phyloP scores from a whole-genome alignment of 2,113 vertebrate species.

The Nerophis ophidion region DNA sequence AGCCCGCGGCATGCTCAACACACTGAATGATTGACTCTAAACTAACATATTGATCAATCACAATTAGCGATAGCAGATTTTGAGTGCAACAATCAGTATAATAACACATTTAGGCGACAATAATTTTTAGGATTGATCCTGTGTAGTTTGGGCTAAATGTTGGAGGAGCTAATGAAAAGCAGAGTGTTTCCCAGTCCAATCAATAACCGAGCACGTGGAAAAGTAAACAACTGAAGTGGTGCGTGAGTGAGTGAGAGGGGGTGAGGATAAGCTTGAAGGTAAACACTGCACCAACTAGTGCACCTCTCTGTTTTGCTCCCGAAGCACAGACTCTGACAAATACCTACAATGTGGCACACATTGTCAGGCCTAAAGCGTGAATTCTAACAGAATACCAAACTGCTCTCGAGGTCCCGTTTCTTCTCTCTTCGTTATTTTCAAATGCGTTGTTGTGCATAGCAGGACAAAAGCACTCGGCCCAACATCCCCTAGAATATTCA shows the following conservation, averaged over 20 bases:
- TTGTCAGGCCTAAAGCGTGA: not conserved
- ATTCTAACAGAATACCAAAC: slow-evolving; percentile 5
- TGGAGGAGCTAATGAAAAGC: not conserved
- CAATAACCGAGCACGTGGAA: not conserved
- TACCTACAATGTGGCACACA: not conserved
- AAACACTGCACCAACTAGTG: slow-evolving; percentile 10
- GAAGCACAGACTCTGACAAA: slow-evolving; percentile 9
- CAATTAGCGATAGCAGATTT: not conserved
- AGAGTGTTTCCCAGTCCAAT: not conserved
- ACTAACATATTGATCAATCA: not conserved
- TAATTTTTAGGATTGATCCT: not conserved
- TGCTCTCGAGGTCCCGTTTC: not conserved
- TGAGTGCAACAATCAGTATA: not conserved
- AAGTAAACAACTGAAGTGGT: not conserved
- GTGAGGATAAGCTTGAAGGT: not conserved
- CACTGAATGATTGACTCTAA: too few species aligned
- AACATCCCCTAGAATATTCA: slow-evolving; percentile 31
- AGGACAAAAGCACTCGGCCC: slow-evolving; percentile 4
- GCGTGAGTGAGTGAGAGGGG: not conserved
- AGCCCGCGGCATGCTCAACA: too few species aligned
- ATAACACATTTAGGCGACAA: not conserved
- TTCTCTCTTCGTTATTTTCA: slow-evolving; percentile 10
- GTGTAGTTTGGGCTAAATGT: not conserved
- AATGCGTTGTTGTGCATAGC: slow-evolving; percentile 21
- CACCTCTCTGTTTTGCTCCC: slow-evolving; percentile 2